Evolutionary conservation across 2,888 invertebrate genomes (phyloP).

Genomic region (Empis stercorea): DNA sequence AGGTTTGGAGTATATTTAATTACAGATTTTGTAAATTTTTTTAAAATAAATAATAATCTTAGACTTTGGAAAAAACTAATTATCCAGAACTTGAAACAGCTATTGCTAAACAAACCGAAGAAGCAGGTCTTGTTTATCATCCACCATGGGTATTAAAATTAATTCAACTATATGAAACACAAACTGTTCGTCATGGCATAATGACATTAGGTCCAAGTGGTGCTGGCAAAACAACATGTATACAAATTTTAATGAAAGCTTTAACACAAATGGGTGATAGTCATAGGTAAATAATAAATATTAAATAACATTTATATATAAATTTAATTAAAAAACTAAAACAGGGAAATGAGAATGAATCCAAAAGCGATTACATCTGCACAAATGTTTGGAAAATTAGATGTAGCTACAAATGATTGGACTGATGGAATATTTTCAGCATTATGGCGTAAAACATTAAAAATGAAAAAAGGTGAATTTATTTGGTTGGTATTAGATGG

Average conservation of each 20-base stretch:
- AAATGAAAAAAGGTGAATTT: constrained; percentile 74
- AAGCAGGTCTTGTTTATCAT: constrained; percentile 72
- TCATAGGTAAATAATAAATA: constrained; percentile 52
- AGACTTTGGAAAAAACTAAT: constrained; percentile 74
- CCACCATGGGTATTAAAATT: constrained; percentile 91
- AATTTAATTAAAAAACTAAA: neutral
- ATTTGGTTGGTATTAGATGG: constrained; percentile 93
- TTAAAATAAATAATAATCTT: neutral
- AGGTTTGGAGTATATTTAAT: too few relatives aligned
- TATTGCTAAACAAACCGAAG: constrained; percentile 70
- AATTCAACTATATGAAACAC: constrained; percentile 92
- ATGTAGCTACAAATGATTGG: constrained; percentile 97
- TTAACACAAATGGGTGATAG: constrained; percentile 70
- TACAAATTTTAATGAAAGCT: constrained; percentile 79
- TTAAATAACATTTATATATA: neutral
- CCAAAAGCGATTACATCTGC: constrained; percentile 95
- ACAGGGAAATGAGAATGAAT: constrained; percentile 88
- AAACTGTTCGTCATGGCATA: constrained; percentile 87
- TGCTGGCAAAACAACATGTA: constrained; percentile 86
- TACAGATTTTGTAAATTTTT: too few relatives aligned
- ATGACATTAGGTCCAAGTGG: constrained; percentile 94
- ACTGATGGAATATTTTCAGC: constrained; percentile 97
- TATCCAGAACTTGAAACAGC: constrained; percentile 83
- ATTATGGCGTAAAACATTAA: constrained; percentile 87
- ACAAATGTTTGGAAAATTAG: constrained; percentile 94